Base-by-base conservation (phyloP, 2,797 vertebrate genomes). In the Chloroceryle inda region DNA sequence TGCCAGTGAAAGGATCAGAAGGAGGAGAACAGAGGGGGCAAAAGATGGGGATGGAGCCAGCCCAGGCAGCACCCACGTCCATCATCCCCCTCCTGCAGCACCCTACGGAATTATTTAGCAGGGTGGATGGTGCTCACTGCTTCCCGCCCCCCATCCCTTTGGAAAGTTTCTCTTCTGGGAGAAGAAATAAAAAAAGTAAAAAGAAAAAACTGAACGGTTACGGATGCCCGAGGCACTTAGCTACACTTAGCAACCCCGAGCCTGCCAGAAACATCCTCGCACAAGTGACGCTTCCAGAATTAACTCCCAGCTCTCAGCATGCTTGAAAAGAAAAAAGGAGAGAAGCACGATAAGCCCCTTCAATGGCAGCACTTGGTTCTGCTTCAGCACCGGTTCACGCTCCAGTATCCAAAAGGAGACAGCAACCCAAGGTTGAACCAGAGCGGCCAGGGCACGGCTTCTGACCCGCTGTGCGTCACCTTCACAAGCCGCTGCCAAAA, bases 201-300 rank as follows among this genome's bases (percentile, higher is more conserved):
- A 27, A 31, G 64, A 64, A 38, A 15, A 59, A 95, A 47, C 33
- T 1, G 45, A 95, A 85, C 31, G 81, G 90, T 77, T 92, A 92
- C 14, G 76, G 95, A 55, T 92, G 96, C 95, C 96, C 10, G 21
- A 88, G 94, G 97, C 92, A 95, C 92, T 95, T 96, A 97, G 89
- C 96, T 96, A 96, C 96, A 85, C 95, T 92, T 96, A 96, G 95
- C 96, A 96, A 95, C 94, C 72, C 75, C 1, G 21, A 91, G 84
- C 84, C 92, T 94, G 93, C 88, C 89, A 96, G 96, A 88, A 95
- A 88, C 88, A 85, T 96, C 87, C 83, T 77, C 40, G 14, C 92
- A 68, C 75, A 83, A 96, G 84, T 80, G 88, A 93, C 3, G 33
- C 85, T 94, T 93, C 86, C 90, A 95, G 85, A 94, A 96, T 96